Evolutionary conservation across 2,888 invertebrate genomes (phyloP).

Genomic region (Parapristionchus giblindavisi): DNA sequence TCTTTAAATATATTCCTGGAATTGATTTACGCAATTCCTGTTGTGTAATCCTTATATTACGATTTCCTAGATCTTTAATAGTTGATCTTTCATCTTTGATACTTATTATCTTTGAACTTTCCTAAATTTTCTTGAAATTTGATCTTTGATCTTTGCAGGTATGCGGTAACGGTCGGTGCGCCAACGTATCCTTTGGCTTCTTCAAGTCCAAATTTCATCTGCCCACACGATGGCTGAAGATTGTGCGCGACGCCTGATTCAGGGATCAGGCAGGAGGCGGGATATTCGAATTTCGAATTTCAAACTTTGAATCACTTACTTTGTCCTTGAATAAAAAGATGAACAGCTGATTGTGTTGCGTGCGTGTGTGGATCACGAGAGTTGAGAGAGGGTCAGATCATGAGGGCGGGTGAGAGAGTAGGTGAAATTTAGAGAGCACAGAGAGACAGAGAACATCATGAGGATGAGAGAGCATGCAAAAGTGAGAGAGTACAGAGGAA

Average conservation of each 20-base stretch:
- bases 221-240: slow-evolving; percentile 22
- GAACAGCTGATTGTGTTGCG: too few relatives aligned
- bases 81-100: background rate
- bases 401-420: background rate
- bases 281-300: too few relatives aligned
- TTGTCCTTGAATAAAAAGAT: too few relatives aligned
- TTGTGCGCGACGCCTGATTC: too few relatives aligned
- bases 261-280: too few relatives aligned
- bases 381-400: background rate
- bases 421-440: background rate
- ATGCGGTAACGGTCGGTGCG: slow-evolving; percentile 31
- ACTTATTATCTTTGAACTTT: background rate
- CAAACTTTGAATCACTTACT: too few relatives aligned
- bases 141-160: slow-evolving; percentile 2
- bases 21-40: too few relatives aligned
- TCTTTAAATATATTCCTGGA: too few relatives aligned
- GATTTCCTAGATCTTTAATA: background rate
- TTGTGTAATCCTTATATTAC: too few relatives aligned
- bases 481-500: background rate
- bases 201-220: slow-evolving; percentile 25
- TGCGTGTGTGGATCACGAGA: too few relatives aligned
- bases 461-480: background rate
- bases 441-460: slow-evolving; percentile 4
- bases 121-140: background rate
- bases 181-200: slow-evolving; percentile 33